Evolutionary conservation across 2,113 vertebrate genomes (phyloP).

Genomic region (Parus major): DNA sequence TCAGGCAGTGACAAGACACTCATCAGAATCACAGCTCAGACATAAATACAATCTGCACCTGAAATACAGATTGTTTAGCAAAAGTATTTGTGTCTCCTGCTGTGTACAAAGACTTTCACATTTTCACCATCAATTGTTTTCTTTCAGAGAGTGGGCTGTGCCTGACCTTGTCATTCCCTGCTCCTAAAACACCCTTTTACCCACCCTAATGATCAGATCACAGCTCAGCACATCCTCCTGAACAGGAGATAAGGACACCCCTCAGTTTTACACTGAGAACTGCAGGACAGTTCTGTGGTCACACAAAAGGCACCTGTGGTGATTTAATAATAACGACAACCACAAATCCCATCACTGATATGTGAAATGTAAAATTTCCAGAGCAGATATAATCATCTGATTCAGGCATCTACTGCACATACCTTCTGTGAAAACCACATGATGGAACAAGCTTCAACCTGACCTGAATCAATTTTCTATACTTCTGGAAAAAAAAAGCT

Average conservation of each 20-base stretch:
- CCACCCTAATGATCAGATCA: background rate
- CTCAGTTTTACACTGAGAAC: fast-evolving
- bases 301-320: background rate
- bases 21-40: background rate
- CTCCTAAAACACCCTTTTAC: background rate
- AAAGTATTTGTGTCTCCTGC: background rate
- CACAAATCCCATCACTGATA: background rate
- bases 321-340: background rate
- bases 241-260: background rate
- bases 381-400: background rate
- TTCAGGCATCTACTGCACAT: background rate
- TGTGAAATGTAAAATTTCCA: background rate
- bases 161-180: background rate
- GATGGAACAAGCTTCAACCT: background rate
- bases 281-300: background rate
- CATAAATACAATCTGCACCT: background rate
- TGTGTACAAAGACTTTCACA: background rate
- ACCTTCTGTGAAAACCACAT: background rate
- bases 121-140: background rate
- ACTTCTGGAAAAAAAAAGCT: background rate
- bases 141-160: background rate
- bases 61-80: background rate
- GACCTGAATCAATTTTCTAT: background rate
- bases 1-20: background rate
- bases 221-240: background rate